Evolutionary conservation across 2,113 vertebrate species (phyloP), one percentile per base, ranked within the genome.

Genomic region (Phalacrocorax aristotelis): DNA sequence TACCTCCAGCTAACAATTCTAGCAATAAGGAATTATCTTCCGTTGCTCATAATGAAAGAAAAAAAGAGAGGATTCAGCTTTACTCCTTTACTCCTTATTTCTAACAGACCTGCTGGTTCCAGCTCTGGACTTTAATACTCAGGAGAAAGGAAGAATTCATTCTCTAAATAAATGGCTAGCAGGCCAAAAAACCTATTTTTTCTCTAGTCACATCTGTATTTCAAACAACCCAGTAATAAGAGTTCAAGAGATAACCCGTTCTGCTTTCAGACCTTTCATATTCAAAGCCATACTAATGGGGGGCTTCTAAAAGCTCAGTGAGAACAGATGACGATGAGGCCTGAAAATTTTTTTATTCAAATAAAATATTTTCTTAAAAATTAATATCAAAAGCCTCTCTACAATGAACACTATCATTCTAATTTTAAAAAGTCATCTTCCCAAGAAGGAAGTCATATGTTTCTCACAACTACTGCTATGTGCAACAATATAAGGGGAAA

Each of bases 1-100:
- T 75, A 96, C 74, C 84, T 96, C 82, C 61, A 94, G 78, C 84
- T 93, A 96, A 76, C 87, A 90, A 91, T 82, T 87, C 62, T 84
- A 84, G 91, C 83, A 95, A 77, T 62, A 66, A 91, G 46, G 82
- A 91, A 95, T 95, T 93, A 93, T 91, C 64, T 90, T 77, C 48
- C 13, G 83, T 79, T 77, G 46, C 87, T 76, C 74, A 80, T 32
- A 89, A 83, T 85, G 66, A 80, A 90, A 84, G 64, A 82, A 92
- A 66, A 92, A 66, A 46, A 38, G 30, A 71, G 20, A 91, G 32
- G 54, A 77, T 87, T 93, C 83, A 66, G 58, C 44, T 87, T 84
- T 93, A 79, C 57, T 64, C 30, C 60, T 64, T 81, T 89, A 89
- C 87, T 84, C 57, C 79, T 72, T 48, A 89, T 69, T 95, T 90